A percentile compares a stretch with the other conserved stretches of the same genome.
Evolutionary conservation across 2,113 vertebrate species (phyloP).

Genomic region (Leptobrachium ailaonicum): DNA sequence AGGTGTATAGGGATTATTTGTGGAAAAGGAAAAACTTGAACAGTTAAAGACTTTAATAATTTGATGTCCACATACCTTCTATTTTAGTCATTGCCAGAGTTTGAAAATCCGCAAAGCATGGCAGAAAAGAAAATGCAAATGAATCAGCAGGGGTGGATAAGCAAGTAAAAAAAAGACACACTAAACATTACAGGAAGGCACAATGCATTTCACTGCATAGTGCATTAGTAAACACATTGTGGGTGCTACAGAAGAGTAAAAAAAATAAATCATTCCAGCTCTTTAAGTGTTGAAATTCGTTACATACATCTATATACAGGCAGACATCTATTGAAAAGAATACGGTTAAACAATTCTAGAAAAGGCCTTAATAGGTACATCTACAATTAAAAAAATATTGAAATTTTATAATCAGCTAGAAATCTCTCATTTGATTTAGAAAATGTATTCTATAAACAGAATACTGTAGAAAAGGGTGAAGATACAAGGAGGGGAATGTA

Average conservation of each 20-base stretch:
- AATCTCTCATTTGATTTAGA: too few relatives aligned
- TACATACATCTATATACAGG: too few relatives aligned
- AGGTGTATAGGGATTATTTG: slow-evolving; percentile 4
- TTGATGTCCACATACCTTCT: slow-evolving; percentile 43
- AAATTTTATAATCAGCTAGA: too few relatives aligned
- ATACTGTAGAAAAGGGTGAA: too few relatives aligned
- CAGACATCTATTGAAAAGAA: too few relatives aligned
- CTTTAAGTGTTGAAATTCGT: too few relatives aligned
- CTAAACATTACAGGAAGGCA: background rate
- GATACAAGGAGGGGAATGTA: too few relatives aligned
- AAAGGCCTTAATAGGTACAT: too few relatives aligned
- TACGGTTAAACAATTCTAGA: too few relatives aligned
- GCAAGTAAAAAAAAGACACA: background rate
- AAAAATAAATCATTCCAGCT: background rate
- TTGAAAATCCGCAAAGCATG: slow-evolving; percentile 49
- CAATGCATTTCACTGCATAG: slow-evolving; percentile 27
- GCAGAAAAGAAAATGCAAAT: slow-evolving; percentile 46
- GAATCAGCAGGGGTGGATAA: slow-evolving; percentile 40
- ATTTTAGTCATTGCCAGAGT: slow-evolving; percentile 40
- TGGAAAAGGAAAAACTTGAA: background rate
- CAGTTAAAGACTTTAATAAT: slow-evolving; percentile 25
- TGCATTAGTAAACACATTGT: background rate
- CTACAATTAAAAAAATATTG: too few relatives aligned
- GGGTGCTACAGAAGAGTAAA: background rate
- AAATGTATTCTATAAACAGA: too few relatives aligned